Percentiles rank a stretch among this genome's conserved stretches.
Conservation (phyloP, 2,113 vertebrate species). For the Stictonetta naevosa region DNA sequence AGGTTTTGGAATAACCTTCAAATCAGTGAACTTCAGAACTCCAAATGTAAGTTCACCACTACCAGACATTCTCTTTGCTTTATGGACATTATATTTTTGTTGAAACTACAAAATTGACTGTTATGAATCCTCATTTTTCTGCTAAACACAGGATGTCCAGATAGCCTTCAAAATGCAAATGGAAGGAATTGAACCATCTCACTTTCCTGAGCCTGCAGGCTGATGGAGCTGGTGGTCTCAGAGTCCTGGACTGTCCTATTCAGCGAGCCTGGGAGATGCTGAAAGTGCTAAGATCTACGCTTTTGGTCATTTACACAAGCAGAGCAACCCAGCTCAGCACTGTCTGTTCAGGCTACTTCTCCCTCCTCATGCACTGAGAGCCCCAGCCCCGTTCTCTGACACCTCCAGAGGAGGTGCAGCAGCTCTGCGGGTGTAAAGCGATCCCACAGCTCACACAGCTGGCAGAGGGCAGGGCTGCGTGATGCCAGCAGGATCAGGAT, state of each 20-base stretch:
- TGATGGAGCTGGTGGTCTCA: background rate
- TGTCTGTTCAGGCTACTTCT: background rate
- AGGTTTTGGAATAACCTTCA: background rate
- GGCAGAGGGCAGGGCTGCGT: accelerated
- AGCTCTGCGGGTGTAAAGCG: accelerated
- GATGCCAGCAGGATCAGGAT: accelerated
- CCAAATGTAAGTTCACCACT: background rate
- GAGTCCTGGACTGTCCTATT: background rate
- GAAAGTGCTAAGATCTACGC: accelerated
- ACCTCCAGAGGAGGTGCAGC: background rate
- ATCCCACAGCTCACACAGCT: accelerated
- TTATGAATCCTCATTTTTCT: background rate
- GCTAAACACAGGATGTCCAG: background rate
- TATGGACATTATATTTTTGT: background rate
- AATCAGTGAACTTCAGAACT: background rate
- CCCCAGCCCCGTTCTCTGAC: accelerated
- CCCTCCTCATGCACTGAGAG: accelerated
- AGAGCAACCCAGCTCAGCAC: background rate
- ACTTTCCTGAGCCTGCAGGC: accelerated
- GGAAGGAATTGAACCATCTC: background rate
- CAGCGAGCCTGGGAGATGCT: background rate
- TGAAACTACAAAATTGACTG: background rate
- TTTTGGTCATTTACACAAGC: background rate
- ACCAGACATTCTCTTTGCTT: background rate
- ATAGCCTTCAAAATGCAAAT: accelerated